Base-by-base conservation (phyloP, 2,797 vertebrate genomes). In the Sebastiscus tertius region DNA sequence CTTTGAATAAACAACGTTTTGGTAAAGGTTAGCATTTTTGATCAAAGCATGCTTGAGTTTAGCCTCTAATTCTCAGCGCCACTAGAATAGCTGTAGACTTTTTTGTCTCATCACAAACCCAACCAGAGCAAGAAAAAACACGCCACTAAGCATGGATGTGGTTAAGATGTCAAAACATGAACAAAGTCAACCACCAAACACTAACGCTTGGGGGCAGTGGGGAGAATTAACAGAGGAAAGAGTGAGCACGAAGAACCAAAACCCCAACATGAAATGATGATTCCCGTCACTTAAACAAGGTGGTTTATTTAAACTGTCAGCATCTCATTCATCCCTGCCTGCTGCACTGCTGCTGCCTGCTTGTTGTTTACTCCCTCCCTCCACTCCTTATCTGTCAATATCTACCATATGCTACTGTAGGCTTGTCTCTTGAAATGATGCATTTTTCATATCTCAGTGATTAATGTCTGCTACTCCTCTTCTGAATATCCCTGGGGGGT, bases 381-480 rank as follows among this genome's bases (percentile, higher is more conserved):
- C 27, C 12, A 18, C 33, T 67, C 16, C 29, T 78, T 75, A 63
- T 76, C 63, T 34, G 70, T 87, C 84, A 76, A 56, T 70, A 81
- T 84, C 75, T 75, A 46, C 73, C 78, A 60, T 71, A 80, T 82
- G 77, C 56, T 80, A 79, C 58, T 72, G 26, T 56, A 55, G 69
- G 22, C 62, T 27, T 78, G 75, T 79, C 73, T 83, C 27, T 76
- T 27, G 49, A 75, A 83, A 86, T 82, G 1, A 75, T 82, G 68
- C 79, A 64, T 88, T 85, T 79, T 82, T 81, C 63, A 83, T 77
- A 79, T 79, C 62, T 81, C 55, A 8, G 72, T 82, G 81, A 86
- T 91, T 87, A 84, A 79, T 89, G 69, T 75, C 36, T 81, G 68
- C 60, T 65, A 52, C 64, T 73, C 8, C 27, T 74, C 67, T 36